Conservation (phyloP, 2,797 vertebrate species). For the Geotrypetes seraphini region DNA sequence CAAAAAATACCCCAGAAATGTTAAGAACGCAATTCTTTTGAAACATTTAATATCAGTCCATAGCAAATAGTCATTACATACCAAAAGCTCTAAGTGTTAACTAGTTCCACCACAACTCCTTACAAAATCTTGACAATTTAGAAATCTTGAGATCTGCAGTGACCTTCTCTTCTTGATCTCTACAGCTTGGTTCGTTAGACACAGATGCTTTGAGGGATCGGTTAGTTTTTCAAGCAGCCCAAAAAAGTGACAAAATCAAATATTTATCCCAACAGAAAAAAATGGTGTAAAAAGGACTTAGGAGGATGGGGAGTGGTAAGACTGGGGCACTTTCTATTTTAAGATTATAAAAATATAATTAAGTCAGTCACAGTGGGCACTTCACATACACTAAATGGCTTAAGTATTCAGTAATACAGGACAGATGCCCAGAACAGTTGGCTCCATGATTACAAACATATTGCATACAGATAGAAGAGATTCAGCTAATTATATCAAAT, state of each 20-base stretch:
- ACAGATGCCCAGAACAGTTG: constrained; percentile 40
- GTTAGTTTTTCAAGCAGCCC: constrained; percentile 49
- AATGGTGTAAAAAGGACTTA: constrained; percentile 36
- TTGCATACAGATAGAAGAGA: constrained; percentile 1
- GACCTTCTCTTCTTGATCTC: constrained; percentile 54
- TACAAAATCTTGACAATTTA: constrained; percentile 64
- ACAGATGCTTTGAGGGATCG: constrained; percentile 51
- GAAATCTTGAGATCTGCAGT: constrained; percentile 57
- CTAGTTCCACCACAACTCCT: constrained; percentile 73
- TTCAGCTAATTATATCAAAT: constrained; percentile 13
- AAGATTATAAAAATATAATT: constrained; percentile 68
- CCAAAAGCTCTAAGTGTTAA: constrained; percentile 78
- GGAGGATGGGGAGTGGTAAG: too few species aligned
- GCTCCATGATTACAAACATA: constrained; percentile 36
- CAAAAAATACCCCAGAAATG: constrained; percentile 86
- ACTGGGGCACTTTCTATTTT: constrained; percentile 38
- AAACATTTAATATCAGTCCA: constrained; percentile 91
- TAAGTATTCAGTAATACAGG: constrained; percentile 37
- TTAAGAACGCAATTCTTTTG: constrained; percentile 79
- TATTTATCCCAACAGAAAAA: constrained; percentile 42
- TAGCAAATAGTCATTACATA: constrained; percentile 90
- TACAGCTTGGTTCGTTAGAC: constrained; percentile 69
- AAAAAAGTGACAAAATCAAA: constrained; percentile 49
- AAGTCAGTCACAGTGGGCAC: constrained; percentile 48
- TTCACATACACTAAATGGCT: constrained; percentile 40